A percentile compares a stretch with the other conserved stretches of the same genome.
Evolutionary conservation across 2,113 vertebrate genomes (phyloP).

Genomic region (Callithrix jacchus): DNA sequence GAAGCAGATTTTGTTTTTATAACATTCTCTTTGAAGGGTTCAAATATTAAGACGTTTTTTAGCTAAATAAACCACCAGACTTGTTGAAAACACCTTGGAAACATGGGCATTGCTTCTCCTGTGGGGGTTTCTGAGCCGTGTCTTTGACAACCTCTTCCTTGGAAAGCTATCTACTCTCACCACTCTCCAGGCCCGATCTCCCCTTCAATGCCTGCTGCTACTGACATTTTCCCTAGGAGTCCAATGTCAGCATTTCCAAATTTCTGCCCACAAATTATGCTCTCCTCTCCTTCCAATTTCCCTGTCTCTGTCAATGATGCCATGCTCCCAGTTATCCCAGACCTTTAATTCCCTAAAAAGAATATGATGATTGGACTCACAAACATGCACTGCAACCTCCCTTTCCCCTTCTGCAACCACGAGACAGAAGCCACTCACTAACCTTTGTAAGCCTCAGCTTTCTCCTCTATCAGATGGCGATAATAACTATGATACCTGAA

Average conservation of each 20-base stretch:
- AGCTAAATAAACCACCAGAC: slow-evolving; percentile 49
- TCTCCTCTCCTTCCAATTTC: not conserved
- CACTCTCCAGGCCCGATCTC: not conserved
- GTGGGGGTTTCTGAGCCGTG: not conserved
- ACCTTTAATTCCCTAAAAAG: not conserved
- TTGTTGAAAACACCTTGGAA: slow-evolving; percentile 53
- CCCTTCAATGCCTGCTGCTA: not conserved
- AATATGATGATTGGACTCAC: not conserved
- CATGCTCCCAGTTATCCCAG: not conserved
- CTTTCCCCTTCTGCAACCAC: not conserved
- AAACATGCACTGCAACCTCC: not conserved
- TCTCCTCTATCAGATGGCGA: not conserved
- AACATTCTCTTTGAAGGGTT: slow-evolving; percentile 63
- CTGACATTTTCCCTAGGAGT: not conserved
- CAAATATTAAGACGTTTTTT: slow-evolving; percentile 58
- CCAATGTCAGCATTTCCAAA: not conserved
- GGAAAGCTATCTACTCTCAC: not conserved
- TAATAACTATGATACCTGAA: not conserved
- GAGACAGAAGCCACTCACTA: not conserved
- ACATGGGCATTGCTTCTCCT: not conserved
- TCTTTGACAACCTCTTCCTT: not conserved
- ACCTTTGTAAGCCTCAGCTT: not conserved
- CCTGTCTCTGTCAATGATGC: not conserved
- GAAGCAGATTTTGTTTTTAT: slow-evolving; percentile 67
- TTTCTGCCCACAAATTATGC: not conserved